These are phyloP conservation scores for Pelobates fuscus DNA, from an alignment of 2,113 vertebrate genomes.

Conservation along the genomic window DNA sequence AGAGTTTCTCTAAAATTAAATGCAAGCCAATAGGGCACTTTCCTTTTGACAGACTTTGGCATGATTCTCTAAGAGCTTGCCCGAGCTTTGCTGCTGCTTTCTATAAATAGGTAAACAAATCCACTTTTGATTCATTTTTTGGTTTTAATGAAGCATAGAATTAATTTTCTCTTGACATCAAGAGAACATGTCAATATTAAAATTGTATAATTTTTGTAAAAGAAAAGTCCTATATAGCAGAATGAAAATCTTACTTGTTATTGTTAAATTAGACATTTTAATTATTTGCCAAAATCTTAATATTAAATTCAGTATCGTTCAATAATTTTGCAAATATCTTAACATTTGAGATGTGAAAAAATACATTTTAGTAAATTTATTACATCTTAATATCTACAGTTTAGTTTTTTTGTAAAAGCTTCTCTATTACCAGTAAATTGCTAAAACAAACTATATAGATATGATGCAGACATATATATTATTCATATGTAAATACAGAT, in stretches of 20 bases:
- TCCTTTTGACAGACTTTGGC: too few relatives aligned
- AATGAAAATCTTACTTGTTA: not conserved
- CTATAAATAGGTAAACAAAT: too few relatives aligned
- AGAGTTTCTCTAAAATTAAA: too few relatives aligned
- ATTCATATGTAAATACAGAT: not conserved
- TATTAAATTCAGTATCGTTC: not conserved
- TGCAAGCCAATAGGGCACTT: too few relatives aligned
- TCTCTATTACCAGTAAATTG: not conserved
- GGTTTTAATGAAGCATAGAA: too few relatives aligned
- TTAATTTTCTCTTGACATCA: too few relatives aligned
- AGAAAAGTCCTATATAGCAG: too few relatives aligned
- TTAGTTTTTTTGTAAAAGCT: not conserved
- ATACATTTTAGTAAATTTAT: not conserved
- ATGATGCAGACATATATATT: not conserved
- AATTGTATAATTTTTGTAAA: too few relatives aligned
- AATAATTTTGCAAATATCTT: not conserved
- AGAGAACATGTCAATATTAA: too few relatives aligned
- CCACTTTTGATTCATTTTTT: too few relatives aligned
- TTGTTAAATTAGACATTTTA: not conserved
- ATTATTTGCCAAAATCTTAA: not conserved
- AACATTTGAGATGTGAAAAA: not conserved
- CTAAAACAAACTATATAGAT: not conserved
- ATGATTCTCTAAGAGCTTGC: too few relatives aligned
- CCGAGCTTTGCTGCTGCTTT: too few relatives aligned
- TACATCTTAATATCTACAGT: not conserved